Base-by-base conservation (phyloP, 2,888 invertebrate species). In the Pherbina coryleti region DNA sequence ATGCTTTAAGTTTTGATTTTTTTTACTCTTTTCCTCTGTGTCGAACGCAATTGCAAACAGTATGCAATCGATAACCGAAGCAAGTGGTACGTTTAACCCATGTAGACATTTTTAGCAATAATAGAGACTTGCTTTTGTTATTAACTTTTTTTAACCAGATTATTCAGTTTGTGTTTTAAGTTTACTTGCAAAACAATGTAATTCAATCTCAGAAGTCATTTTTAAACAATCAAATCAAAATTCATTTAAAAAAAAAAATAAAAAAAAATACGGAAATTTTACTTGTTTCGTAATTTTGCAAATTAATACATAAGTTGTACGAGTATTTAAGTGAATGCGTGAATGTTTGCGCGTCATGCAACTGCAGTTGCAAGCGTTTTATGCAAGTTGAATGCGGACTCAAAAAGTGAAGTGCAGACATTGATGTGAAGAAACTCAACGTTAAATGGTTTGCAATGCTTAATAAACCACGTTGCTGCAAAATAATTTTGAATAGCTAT, bases 261-360 rank as follows among this genome's bases (percentile, higher is more conserved):
- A 31, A 66, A n/a, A 37, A 37, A 66, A n/a, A 28, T 60, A 25
- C 55, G 57, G 25, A 14, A 60, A 60, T 11, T 22, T 28, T 25
- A 25, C 14, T 22, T 60, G 19, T 67, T 37, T 67, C 67, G 67
- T 67, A 67, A 67, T 67, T 67, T n/a, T 19, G 37, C 19, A 37
- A 9, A 37, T n/a, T 66, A 66, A 66, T 7, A 8, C 11, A 9
- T 28, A n/a, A n/a, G n/a, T n/a, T n/a, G n/a, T n/a, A n/a, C n/a
- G n/a, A n/a, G 2, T 22, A 55, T 55, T 22, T 19, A 14, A 60
- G 25, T 5, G 60, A 25, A 22, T 25, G 60, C 28, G 60, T 17
- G 14, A 28, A 44, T 44, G 44, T 44, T 44, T 44, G 11, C 7
- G 44, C 44, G 4, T 11, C 44, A 60, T 60, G 60, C 25, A 25